Percentiles rank a stretch among this genome's conserved stretches.
phyloP scores from a whole-genome alignment of 2,797 vertebrate species.

The Sphaeramia orbicularis region DNA sequence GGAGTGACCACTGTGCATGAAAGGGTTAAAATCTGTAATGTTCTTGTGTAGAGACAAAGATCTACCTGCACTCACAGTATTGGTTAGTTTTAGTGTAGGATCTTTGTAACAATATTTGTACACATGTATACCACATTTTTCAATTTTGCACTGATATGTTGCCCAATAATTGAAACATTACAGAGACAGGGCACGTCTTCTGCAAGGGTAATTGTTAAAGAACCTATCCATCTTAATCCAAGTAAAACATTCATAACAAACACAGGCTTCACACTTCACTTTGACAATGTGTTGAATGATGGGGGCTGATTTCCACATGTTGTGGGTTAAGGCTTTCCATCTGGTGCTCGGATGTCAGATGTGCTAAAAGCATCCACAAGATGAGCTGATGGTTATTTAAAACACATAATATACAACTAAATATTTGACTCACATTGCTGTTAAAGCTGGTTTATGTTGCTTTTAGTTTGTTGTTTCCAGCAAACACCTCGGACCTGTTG shows the following conservation, averaged over 20 bases:
- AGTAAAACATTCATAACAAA: conserved; percentile 42
- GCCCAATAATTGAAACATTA: conserved; percentile 27
- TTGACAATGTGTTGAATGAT: conserved; percentile 53
- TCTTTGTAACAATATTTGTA: too few species aligned
- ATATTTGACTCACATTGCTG: conserved; percentile 12
- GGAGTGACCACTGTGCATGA: too few species aligned
- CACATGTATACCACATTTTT: not conserved
- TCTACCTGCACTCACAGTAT: too few species aligned
- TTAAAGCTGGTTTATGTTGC: conserved; percentile 43
- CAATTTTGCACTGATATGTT: conserved; percentile 10
- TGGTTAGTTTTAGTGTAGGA: too few species aligned
- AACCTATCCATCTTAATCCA: conserved; percentile 29
- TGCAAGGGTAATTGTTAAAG: conserved; percentile 44
- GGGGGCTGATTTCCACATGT: conserved; percentile 50
- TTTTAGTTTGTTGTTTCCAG: conserved; percentile 51
- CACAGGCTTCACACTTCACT: conserved; percentile 30
- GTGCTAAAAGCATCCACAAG: conserved; percentile 11
- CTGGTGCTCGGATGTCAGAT: conserved; percentile 51
- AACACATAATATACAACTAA: too few species aligned
- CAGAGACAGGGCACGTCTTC: conserved; percentile 28
- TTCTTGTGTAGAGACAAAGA: too few species aligned
- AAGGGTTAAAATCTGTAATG: too few species aligned
- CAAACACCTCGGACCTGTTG: conserved; percentile 40
- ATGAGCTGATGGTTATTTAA: conserved; percentile 22
- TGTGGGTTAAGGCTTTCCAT: conserved; percentile 38